These are phyloP conservation scores for Pelmatolapia mariae DNA, from an alignment of 2,113 vertebrate genomes.

Conservation along the genomic window DNA sequence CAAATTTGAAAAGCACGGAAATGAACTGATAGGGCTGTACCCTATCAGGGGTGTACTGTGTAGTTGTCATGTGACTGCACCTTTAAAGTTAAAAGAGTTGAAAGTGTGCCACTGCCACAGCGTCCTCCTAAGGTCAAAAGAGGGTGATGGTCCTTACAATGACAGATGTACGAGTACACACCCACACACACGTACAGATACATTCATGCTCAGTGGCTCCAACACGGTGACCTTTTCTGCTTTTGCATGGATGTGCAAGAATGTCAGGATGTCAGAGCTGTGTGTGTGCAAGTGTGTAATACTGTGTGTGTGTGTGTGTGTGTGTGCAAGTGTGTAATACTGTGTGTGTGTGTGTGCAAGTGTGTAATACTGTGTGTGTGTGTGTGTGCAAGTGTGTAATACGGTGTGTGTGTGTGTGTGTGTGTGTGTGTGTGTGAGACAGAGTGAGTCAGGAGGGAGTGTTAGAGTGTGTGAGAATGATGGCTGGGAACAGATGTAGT, in stretches of 20 bases:
- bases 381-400: no score
- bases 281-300: neutral
- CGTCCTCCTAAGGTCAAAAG: neutral
- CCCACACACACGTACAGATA: neutral
- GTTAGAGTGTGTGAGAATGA: slow-evolving; percentile 44
- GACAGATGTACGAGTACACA: neutral
- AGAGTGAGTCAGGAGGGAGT: neutral
- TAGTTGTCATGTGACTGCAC: neutral
- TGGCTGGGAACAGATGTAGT: slow-evolving; percentile 65
- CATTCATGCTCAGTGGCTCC: neutral
- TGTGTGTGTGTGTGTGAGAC: neutral
- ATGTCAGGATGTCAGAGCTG: slow-evolving; percentile 13
- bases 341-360: neutral
- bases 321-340: no score
- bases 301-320: neutral
- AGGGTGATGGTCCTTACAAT: neutral
- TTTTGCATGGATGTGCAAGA: slow-evolving; percentile 54
- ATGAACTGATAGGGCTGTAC: neutral
- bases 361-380: neutral
- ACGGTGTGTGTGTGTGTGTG: no score
- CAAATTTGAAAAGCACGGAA: neutral
- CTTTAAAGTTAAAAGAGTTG: neutral
- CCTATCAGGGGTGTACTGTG: neutral
- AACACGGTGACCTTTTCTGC: neutral
- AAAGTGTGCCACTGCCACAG: neutral